Conservation (phyloP, 2,797 vertebrate species). For the Yasuhikotakia modesta region DNA sequence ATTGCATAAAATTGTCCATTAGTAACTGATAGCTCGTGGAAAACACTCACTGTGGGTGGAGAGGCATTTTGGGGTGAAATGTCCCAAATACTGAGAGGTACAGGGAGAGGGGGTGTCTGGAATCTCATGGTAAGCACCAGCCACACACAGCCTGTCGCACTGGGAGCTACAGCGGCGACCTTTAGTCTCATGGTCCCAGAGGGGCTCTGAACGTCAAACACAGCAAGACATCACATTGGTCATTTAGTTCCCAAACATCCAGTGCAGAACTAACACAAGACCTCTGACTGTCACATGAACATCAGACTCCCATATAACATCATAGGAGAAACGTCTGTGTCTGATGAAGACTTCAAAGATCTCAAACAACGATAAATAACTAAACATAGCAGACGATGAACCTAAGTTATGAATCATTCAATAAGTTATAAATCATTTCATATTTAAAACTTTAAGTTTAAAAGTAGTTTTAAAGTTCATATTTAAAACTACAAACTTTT, state of each 20-base stretch:
- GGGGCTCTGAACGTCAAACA: slow-evolving; percentile 61
- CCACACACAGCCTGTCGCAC: slow-evolving; percentile 70
- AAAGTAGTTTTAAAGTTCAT: no score
- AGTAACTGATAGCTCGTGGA: neutral
- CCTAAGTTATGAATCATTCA: no score
- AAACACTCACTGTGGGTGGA: slow-evolving; percentile 69
- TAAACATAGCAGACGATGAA: neutral
- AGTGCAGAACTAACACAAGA: slow-evolving; percentile 72
- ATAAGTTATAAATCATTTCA: neutral
- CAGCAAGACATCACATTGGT: slow-evolving; percentile 2
- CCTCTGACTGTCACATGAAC: slow-evolving; percentile 74
- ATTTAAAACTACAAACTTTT: neutral
- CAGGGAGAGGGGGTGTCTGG: slow-evolving; percentile 70
- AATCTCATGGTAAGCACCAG: slow-evolving; percentile 74
- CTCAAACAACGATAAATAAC: neutral
- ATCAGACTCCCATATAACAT: neutral
- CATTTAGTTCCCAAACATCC: slow-evolving; percentile 25
- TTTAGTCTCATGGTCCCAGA: slow-evolving; percentile 60
- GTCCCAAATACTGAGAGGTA: slow-evolving; percentile 69
- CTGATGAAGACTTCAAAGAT: slow-evolving; percentile 39
- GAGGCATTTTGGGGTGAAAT: slow-evolving; percentile 74
- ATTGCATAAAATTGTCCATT: no score
- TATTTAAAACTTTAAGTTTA: neutral
- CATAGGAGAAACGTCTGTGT: slow-evolving; percentile 32
- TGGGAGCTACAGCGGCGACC: slow-evolving; percentile 64